Evolutionary conservation across 1,140 invertebrate species (phyloP), one percentile per base, ranked within the genome.

Genomic region (Drosophila albomicans): DNA sequence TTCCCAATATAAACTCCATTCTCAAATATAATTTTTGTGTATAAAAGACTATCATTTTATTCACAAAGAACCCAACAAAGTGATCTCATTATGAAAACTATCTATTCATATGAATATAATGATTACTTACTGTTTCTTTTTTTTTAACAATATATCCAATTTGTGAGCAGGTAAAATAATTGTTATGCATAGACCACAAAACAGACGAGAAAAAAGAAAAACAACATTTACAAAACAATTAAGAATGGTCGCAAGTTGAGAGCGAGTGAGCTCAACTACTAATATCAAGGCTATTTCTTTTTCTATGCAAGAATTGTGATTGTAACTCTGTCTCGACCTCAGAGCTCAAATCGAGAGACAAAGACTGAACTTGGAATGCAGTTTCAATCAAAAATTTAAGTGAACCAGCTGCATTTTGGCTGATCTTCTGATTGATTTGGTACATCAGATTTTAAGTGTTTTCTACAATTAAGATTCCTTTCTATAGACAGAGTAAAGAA

Each of bases 261-360:
- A 56, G 62, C 49, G 62, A n/a, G n/a, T n/a, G n/a, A n/a, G n/a
- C n/a, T n/a, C 28, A 20, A 45, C 62, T 28, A 32, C 62, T 28
- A 52, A 54, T 54, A 54, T 65, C 62, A 65, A 65, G 62, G 62
- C 25, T 65, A 65, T n/a, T 28, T 54, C 51, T 32, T 13, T 54
- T 65, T 54, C 35, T 38, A 10, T 10, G 10, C 8, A 13, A 45
- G 13, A 56, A 56, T 65, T 45, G 62, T 65, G 62, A 65, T 65
- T 65, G 62, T 52, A 54, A 54, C 20, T 64, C 32, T 11, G 54
- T 38, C 32, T 32, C 51, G 25, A 30, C 25, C 25, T 32, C 51
- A 52, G 51, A 52, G 5, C 28, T 30, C 28, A 25, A 52, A 1
- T 13, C 51, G 5, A 52, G 51, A 13, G 49, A 13, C 28, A 5